Evolutionary conservation across 64 coral and sea anemone genomes (phyloP), one percentile per base, ranked within the genome.

Genomic region (Catalaphyllia jardinei): DNA sequence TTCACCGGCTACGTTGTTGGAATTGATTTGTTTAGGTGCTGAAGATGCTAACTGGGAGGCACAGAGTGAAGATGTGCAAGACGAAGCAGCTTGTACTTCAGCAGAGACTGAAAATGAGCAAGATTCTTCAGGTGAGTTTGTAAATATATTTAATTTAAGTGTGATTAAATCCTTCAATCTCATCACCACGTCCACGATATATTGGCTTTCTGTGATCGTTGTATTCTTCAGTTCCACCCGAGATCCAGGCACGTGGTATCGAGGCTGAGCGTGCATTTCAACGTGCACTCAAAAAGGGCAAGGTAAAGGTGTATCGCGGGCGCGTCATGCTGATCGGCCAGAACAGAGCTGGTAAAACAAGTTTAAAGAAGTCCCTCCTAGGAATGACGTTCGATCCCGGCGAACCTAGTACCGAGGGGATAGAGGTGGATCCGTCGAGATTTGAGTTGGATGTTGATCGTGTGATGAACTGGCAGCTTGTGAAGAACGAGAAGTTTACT

Each of bases 301-400:
- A 77, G 29, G 87, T 88, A 31, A 35, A 62, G 14, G 87, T 77
- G 55, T 77, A 61, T 63, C 87, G 87, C 57, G 57, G 67, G 18
- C 73, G 69, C 20, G 46, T 88, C 62, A 78, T 88, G 87, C 59
- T 88, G 61, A 62, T 87, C 31, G 82, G 90, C n/a, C 90, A 92
- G 31, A 83, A 92, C 55, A 85, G 90, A 75, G 81, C 90, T 4
- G 90, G 90, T 22, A 92, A 92, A 71, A 92, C 90, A 30, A 92
- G 90, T 92, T 78, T 92, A 19, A 92, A 92, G 46, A 92, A 92
- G 90, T 86, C 90, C 18, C 90, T 92, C 14, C 73, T 92, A 0
- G 90, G 81, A 17, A 27, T 86, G 7, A 39, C 69, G 29, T 91
- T 91, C 86, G 67, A 91, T 35, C 89, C 89, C 4, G 67, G 80